Conservation (phyloP, 1,140 invertebrate species). For the Euglossa dilemma region DNA sequence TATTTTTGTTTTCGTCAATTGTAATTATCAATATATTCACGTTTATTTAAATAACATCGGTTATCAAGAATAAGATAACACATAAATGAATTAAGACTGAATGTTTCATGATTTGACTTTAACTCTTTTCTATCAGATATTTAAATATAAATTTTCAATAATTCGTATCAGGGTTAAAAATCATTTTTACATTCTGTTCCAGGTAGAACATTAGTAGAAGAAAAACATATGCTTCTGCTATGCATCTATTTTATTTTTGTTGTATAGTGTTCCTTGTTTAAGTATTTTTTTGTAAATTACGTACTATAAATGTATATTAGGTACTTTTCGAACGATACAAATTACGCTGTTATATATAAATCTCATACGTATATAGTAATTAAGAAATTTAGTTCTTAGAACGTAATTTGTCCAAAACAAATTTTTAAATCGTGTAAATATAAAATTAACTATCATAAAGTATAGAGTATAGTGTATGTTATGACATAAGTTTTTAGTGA, state of each 20-base stretch:
- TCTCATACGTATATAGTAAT: background rate
- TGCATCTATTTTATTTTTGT: conserved; percentile 14
- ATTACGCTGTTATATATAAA: conserved; percentile 10
- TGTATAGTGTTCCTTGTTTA: conserved; percentile 18
- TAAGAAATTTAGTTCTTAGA: background rate
- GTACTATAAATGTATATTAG: conserved; percentile 37
- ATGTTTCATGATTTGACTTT: conserved; percentile 1
- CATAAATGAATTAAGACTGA: conserved; percentile 43
- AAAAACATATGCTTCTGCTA: conserved; percentile 18
- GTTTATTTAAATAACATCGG: background rate
- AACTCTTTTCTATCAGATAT: conserved; percentile 7
- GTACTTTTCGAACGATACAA: conserved; percentile 11
- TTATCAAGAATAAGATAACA: conserved; percentile 5
- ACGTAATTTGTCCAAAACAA: background rate
- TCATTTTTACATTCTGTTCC: background rate
- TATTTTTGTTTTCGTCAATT: background rate
- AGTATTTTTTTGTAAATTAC: conserved; percentile 2
- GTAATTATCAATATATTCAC: conserved; percentile 20
- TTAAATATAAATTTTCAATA: conserved; percentile 5
- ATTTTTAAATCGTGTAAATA: conserved; percentile 44
- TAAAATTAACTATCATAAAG: conserved; percentile 23
- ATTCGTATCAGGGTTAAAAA: no score
- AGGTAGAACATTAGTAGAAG: background rate
- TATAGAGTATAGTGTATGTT: background rate
- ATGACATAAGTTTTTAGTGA: conserved; percentile 1